Base-by-base conservation (phyloP, 2,113 vertebrate genomes). In the Spea multiplicata region DNA sequence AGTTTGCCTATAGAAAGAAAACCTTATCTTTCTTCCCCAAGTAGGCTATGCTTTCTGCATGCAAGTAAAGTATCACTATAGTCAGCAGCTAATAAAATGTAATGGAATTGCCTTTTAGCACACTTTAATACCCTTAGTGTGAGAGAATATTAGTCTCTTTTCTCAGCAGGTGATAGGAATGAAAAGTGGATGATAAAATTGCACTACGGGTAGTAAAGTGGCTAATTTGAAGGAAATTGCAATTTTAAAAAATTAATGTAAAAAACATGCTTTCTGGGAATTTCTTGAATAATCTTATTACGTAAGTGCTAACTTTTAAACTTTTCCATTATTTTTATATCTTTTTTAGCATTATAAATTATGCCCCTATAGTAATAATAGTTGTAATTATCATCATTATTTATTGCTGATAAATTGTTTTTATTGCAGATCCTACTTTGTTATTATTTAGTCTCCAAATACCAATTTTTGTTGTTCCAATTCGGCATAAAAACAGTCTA, bases 21-120 rank as follows among this genome's bases (percentile, higher is more conserved):
- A 50, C 8, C 59, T 55, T 78, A 71, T 66, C 68, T 71, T 49
- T 72, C n/a, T 57, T 72, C n/a, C 13, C 47, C 61, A 78, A 9
- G 48, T 66, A 52, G 16, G 61, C 9, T 78, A 62, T 44, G 17
- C 59, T 72, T 78, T 65, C 69, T 66, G 49, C 14, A 72, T 78
- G 14, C 13, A 72, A 78, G 69, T 44, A 72, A 72, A 65, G 57
- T 71, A 55, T 52, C 57, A 46, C 9, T 14, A 53, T 14, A 66
- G 76, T 78, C 76, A 78, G 76, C 76, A 72, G 65, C 71, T 78
- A 78, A 72, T 71, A 50, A 73, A 49, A 69, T 46, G 62, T 44
- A 73, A 12, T 50, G 57, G 46, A 79, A 79, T 79, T 72, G 50
- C 44, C 62, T 72, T 79, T 79, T 66, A 73, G 49, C 9, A 73